Evolutionary conservation across 2,888 invertebrate genomes (phyloP).

Genomic region (Synanthedon vespiformis): DNA sequence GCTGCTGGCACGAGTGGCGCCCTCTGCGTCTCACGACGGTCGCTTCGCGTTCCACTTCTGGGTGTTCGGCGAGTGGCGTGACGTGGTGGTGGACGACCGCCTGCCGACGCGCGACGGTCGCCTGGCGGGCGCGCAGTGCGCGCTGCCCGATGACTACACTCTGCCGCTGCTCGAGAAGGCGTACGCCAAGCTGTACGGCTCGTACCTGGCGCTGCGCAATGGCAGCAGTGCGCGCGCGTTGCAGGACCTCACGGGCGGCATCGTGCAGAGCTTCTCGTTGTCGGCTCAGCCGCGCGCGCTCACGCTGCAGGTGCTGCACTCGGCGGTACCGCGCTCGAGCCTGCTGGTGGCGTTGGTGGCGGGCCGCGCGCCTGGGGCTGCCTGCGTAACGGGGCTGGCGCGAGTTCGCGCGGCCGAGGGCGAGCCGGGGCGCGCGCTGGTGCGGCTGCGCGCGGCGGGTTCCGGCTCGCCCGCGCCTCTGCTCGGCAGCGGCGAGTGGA

Average conservation of each 20-base stretch:
- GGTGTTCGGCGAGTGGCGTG: slow-evolving; percentile 84
- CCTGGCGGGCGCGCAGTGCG: slow-evolving; percentile 48
- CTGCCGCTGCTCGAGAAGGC: slow-evolving; percentile 83
- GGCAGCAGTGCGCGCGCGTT: slow-evolving; percentile 77
- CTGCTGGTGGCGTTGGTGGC: slow-evolving; percentile 73
- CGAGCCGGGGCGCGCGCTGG: slow-evolving; percentile 50
- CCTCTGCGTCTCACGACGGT: slow-evolving; percentile 37
- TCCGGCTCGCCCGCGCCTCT: slow-evolving; percentile 41
- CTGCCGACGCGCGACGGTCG: slow-evolving; percentile 77
- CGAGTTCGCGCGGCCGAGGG: slow-evolving; percentile 64
- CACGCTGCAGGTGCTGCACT: slow-evolving; percentile 76
- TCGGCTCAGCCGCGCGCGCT: slow-evolving; percentile 74
- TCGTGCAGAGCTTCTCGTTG: slow-evolving; percentile 79
- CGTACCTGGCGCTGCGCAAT: slow-evolving; percentile 74
- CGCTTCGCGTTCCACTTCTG: slow-evolving; percentile 77
- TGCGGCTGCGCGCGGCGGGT: slow-evolving; percentile 51
- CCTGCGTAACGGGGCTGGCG: slow-evolving; percentile 78
- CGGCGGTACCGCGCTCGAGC: slow-evolving; percentile 78
- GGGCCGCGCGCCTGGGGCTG: slow-evolving; percentile 13
- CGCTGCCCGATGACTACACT: slow-evolving; percentile 75
- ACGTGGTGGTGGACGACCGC: slow-evolving; percentile 80
- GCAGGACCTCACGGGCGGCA: slow-evolving; percentile 80
- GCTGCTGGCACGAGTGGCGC: slow-evolving; percentile 75
- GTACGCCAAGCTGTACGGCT: slow-evolving; percentile 83
- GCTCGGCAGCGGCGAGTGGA: slow-evolving; percentile 74